A percentile compares a stretch with the other conserved stretches of the same genome.
Conservation (phyloP, 2,888 invertebrate species). For the Ichneumoninae sp. region DNA sequence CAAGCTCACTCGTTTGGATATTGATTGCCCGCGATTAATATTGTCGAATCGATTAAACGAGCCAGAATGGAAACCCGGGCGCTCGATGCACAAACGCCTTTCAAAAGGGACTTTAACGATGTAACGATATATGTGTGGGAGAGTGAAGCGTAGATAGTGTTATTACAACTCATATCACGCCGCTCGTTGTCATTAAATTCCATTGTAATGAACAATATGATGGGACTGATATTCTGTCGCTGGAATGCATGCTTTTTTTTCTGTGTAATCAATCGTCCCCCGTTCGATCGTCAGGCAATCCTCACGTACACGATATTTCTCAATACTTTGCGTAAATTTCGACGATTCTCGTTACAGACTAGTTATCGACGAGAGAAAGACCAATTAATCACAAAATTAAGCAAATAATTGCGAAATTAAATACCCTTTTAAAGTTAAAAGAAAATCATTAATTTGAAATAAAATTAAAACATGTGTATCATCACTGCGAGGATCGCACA, state of each 20-base stretch:
- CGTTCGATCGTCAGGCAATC: neutral
- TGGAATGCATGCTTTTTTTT: conserved; percentile 1
- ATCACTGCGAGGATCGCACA: neutral
- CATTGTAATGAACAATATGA: conserved; percentile 41
- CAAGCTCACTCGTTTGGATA: conserved; percentile 36
- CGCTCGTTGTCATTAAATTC: conserved; percentile 28
- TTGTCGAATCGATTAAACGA: conserved; percentile 64
- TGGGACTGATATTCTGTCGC: conserved; percentile 3
- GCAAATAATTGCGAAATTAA: neutral
- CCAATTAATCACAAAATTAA: neutral
- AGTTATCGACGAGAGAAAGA: neutral
- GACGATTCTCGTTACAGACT: neutral
- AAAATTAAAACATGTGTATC: neutral
- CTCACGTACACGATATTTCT: neutral
- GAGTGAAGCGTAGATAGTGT: conserved; percentile 1
- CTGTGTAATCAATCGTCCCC: neutral
- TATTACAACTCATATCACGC: conserved; percentile 53
- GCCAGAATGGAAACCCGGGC: conserved; percentile 38
- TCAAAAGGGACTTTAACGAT: conserved; percentile 66
- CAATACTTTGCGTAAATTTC: neutral
- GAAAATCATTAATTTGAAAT: neutral
- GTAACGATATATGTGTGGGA: conserved; percentile 53
- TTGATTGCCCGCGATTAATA: conserved; percentile 67
- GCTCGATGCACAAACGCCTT: conserved; percentile 54
- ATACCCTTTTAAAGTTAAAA: neutral